A percentile compares a stretch with the other conserved stretches of the same genome.
These are phyloP conservation scores for Koerneria pararmatus DNA, from an alignment of 2,888 invertebrate genomes.

Conservation along the genomic window DNA sequence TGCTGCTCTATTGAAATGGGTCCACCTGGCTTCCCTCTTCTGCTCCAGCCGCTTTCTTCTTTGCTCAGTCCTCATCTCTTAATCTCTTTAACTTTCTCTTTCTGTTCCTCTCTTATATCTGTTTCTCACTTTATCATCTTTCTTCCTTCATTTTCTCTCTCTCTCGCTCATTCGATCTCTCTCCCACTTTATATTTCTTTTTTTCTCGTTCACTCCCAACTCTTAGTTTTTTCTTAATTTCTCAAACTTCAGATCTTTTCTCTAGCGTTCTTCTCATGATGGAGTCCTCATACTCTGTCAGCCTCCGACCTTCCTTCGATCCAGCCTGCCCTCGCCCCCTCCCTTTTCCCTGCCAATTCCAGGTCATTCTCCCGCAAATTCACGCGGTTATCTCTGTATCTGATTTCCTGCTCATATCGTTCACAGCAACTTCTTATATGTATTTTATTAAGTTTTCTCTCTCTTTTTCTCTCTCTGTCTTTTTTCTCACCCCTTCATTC, in stretches of 20 bases:
- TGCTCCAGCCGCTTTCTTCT: no score
- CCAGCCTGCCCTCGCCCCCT: background rate
- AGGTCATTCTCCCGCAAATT: background rate
- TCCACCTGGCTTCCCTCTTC: no score
- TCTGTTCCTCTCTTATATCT: background rate
- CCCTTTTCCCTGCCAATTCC: conserved; percentile 12
- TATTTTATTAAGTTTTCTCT: conserved; percentile 1
- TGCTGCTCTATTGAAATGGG: no score
- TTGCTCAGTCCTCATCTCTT: no score
- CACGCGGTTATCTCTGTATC: no score
- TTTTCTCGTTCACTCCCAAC: background rate
- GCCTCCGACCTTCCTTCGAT: background rate
- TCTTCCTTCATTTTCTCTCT: background rate
- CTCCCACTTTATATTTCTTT: background rate
- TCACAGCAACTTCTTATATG: no score
- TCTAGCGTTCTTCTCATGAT: background rate
- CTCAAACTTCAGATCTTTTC: background rate
- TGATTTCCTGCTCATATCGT: no score
- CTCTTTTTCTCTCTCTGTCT: conserved; percentile 7
- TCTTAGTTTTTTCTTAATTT: background rate
- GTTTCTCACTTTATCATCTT: background rate
- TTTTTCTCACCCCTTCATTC: no score
- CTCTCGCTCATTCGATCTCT: background rate
- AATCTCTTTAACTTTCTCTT: no score
- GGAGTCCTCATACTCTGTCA: background rate